phyloP scores from a whole-genome alignment of 2,797 vertebrate species.

The Dallia pectoralis region DNA sequence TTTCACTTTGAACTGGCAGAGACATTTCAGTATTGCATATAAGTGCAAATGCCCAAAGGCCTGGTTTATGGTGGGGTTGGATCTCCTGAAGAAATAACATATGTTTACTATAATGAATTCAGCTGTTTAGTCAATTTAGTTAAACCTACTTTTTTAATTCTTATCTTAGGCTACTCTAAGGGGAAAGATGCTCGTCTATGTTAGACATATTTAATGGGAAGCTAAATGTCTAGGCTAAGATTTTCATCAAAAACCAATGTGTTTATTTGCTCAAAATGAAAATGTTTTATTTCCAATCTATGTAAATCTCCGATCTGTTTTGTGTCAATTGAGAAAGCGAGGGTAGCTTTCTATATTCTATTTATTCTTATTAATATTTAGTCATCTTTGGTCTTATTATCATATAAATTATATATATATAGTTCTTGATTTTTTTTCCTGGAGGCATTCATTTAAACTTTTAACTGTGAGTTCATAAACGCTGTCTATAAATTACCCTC shows the following conservation, averaged over 20 bases:
- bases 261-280: not conserved
- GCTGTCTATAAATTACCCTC: not conserved
- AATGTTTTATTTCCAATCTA: not conserved
- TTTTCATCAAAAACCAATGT: not conserved
- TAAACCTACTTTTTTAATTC: not conserved
- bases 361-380: not conserved
- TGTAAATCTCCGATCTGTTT: not conserved
- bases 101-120: conserved; percentile 29
- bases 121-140: not conserved
- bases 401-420: not conserved
- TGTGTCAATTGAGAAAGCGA: not conserved
- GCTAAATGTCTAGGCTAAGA: not conserved
- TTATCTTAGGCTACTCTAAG: not conserved
- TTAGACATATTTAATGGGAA: not conserved
- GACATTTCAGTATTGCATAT: not conserved
- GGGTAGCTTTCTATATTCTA: not conserved
- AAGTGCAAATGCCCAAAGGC: conserved; percentile 29
- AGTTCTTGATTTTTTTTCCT: not conserved
- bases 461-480: not conserved
- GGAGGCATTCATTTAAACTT: not conserved
- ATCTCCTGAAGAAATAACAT: conserved; percentile 54
- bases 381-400: too few relatives aligned
- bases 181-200: not conserved
- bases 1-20: not conserved
- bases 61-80: conserved; percentile 24